These are phyloP conservation scores for Labeo catla DNA, from an alignment of 2,113 vertebrate genomes.

Conservation along the genomic window DNA sequence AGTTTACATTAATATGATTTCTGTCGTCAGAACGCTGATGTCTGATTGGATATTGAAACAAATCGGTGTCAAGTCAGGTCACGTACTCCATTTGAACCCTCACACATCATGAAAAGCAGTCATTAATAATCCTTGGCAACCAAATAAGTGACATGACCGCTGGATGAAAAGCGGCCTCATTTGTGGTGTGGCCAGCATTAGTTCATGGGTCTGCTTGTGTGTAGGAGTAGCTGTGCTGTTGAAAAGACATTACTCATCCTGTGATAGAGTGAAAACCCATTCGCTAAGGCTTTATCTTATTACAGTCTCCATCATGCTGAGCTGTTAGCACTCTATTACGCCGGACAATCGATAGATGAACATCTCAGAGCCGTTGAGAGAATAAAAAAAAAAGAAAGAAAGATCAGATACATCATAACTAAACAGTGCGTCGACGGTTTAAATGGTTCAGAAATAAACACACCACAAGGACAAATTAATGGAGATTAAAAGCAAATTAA, in stretches of 20 bases:
- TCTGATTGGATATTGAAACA: slow-evolving; percentile 5
- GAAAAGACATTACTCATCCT: slow-evolving; percentile 23
- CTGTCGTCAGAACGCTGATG: not conserved
- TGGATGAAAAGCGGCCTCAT: slow-evolving; percentile 13
- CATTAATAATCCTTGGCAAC: slow-evolving; percentile 4
- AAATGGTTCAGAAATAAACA: not conserved
- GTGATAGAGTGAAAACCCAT: slow-evolving; percentile 24
- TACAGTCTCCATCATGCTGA: slow-evolving; percentile 7
- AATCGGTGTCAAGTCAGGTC: not conserved
- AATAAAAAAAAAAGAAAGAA: not conserved
- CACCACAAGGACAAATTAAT: not conserved
- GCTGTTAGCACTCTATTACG: slow-evolving; percentile 15
- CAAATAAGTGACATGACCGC: not conserved
- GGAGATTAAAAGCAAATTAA: not conserved
- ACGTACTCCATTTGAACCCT: not conserved
- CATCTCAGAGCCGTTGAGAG: not conserved
- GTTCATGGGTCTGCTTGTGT: slow-evolving; percentile 18
- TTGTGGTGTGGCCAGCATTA: not conserved
- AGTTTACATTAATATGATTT: not conserved
- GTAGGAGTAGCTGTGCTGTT: slow-evolving; percentile 3
- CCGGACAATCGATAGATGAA: slow-evolving; percentile 6
- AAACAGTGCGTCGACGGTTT: not conserved
- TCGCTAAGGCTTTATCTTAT: slow-evolving; percentile 17
- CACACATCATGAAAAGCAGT: not conserved
- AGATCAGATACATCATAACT: not conserved